Conservation (phyloP, 2,113 vertebrate species). For the Ochotona curzoniae region DNA sequence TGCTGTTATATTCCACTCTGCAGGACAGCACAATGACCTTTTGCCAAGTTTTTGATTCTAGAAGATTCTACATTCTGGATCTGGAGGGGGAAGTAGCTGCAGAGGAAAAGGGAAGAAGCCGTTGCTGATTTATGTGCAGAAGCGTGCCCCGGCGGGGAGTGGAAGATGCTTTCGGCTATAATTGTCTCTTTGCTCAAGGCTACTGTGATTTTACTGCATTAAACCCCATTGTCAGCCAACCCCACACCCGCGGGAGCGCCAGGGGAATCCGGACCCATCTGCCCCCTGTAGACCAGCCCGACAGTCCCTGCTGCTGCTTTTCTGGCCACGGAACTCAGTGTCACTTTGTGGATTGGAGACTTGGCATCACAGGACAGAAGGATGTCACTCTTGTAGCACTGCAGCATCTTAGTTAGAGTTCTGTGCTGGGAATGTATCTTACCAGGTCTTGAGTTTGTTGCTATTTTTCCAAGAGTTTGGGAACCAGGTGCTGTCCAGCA, state of each 20-base stretch:
- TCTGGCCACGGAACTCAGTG: constrained; percentile 53
- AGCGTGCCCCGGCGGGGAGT: constrained; percentile 72
- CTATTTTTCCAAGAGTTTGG: constrained; percentile 54
- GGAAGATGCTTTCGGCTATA: constrained; percentile 77
- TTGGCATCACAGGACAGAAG: constrained; percentile 62
- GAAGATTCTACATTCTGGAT: constrained; percentile 74
- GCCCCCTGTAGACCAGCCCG: constrained; percentile 59
- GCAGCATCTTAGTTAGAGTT: constrained; percentile 17
- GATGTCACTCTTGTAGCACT: constrained; percentile 50
- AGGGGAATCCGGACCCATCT: constrained; percentile 64
- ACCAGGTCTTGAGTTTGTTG: constrained; percentile 64
- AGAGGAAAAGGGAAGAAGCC: constrained; percentile 26
- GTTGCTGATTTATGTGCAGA: constrained; percentile 74
- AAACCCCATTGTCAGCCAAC: constrained; percentile 83
- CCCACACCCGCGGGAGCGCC: constrained; percentile 75
- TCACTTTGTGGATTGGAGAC: constrained; percentile 62
- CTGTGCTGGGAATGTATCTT: neutral
- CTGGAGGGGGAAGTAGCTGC: constrained; percentile 58
- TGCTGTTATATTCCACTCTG: constrained; percentile 80
- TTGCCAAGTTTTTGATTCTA: constrained; percentile 82
- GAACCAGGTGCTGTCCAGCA: constrained; percentile 58
- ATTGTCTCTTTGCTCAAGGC: constrained; percentile 85
- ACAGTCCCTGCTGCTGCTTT: constrained; percentile 62
- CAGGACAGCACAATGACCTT: constrained; percentile 86
- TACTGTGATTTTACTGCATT: constrained; percentile 82